A percentile compares a stretch with the other conserved stretches of the same genome.
Conservation (phyloP, 1,140 invertebrate species). For the Lepidostoma basale region DNA sequence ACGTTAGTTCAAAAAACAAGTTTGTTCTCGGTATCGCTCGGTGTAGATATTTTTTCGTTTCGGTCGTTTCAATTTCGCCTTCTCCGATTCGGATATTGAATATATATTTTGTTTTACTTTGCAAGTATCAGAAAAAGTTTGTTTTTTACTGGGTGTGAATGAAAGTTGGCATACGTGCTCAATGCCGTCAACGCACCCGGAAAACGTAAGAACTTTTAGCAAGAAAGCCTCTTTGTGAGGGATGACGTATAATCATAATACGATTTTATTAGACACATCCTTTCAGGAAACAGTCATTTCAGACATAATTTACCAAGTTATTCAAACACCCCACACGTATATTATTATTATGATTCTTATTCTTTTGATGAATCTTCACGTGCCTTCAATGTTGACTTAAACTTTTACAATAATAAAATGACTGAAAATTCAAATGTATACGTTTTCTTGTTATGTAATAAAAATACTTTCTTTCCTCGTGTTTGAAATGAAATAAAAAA, state of each 20-base stretch:
- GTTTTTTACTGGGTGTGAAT: not conserved
- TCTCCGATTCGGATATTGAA: conserved; percentile 3
- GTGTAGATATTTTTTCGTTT: not conserved
- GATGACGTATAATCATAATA: not conserved
- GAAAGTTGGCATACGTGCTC: not conserved
- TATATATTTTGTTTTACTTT: conserved; percentile 12
- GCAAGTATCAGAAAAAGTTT: not conserved
- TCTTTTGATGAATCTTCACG: no score
- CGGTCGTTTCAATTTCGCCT: not conserved
- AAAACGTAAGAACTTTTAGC: not conserved
- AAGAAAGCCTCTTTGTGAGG: not conserved
- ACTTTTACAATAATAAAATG: no score
- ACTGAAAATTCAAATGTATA: no score
- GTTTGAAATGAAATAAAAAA: no score
- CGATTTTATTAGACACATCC: not conserved
- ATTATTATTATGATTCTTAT: no score
- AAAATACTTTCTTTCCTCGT: no score
- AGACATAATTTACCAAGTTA: not conserved
- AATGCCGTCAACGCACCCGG: not conserved
- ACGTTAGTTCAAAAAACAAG: not conserved
- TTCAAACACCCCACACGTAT: no score
- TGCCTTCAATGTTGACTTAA: no score
- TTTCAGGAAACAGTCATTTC: not conserved
- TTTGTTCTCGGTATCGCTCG: not conserved
- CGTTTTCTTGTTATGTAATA: no score